Evolutionary conservation across 1,140 invertebrate genomes (phyloP).

Genomic region (Habropoda laboriosa): DNA sequence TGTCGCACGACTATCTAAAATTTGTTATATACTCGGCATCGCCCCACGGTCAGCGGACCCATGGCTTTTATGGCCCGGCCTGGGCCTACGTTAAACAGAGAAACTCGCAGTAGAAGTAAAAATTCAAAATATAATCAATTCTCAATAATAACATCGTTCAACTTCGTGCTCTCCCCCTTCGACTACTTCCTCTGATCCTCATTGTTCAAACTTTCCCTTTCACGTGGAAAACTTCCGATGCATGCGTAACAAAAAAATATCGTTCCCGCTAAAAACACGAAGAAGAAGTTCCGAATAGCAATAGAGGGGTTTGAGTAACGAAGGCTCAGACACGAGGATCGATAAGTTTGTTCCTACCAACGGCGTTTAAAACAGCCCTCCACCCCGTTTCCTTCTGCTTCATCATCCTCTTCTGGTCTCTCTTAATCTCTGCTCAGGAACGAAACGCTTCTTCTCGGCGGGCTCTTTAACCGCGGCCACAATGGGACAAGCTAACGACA

Average conservation of each 20-base stretch:
- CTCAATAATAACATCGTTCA: too few relatives aligned
- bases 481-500: slow-evolving; percentile 30
- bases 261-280: neutral
- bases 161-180: neutral
- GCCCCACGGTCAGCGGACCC: too few relatives aligned
- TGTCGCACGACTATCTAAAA: too few relatives aligned
- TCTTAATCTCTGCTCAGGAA: slow-evolving; percentile 30
- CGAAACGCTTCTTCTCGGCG: slow-evolving; percentile 11
- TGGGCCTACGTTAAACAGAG: too few relatives aligned
- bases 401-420: slow-evolving; percentile 1
- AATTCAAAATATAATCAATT: too few relatives aligned
- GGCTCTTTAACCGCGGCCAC: neutral
- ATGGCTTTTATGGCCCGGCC: too few relatives aligned
- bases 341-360: slow-evolving; percentile 33
- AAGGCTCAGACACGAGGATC: slow-evolving; percentile 1
- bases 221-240: neutral
- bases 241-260: neutral
- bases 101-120: too few relatives aligned
- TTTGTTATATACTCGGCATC: too few relatives aligned
- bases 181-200: too few relatives aligned
- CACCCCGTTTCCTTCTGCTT: neutral
- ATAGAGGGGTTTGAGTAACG: neutral
- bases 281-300: neutral
- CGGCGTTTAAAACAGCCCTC: slow-evolving; percentile 19
- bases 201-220: slow-evolving; percentile 5